Evolutionary conservation across 2,888 invertebrate species (phyloP).

Genomic region (Cheilosia soror): DNA sequence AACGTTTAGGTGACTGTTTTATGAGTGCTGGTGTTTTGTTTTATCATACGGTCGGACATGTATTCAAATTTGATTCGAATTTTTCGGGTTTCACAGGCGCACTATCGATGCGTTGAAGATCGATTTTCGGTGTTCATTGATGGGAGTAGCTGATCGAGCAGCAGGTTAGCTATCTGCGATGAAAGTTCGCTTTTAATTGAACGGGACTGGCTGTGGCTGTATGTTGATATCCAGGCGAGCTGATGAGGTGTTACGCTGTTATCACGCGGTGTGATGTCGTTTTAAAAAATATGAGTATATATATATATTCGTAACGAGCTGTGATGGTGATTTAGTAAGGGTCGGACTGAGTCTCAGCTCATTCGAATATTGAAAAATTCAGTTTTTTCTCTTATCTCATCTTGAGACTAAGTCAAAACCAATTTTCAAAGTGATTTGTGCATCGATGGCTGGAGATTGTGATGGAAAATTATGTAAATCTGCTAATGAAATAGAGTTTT

Average conservation of each 20-base stretch:
- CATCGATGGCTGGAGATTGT: background rate
- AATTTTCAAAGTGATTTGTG: constrained; percentile 50
- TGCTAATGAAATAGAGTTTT: constrained; percentile 7
- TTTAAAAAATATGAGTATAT: constrained; percentile 1
- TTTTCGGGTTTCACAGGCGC: background rate
- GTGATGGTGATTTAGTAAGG: constrained; percentile 63
- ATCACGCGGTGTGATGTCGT: constrained; percentile 47
- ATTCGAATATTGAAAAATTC: constrained; percentile 23
- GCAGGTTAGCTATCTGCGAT: constrained; percentile 65
- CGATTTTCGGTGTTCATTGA: constrained; percentile 34
- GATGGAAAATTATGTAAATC: constrained; percentile 37
- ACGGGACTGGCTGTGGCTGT: constrained; percentile 1
- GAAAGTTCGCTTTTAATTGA: constrained; percentile 59
- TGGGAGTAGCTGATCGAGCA: constrained; percentile 54
- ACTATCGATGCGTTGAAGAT: constrained; percentile 18
- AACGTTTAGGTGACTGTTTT: constrained; percentile 65
- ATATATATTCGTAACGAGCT: constrained; percentile 46
- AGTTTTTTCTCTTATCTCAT: constrained; percentile 3
- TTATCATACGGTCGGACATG: constrained; percentile 15
- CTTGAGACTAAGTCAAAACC: constrained; percentile 49
- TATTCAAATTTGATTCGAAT: constrained; percentile 33
- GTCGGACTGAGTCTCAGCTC: background rate
- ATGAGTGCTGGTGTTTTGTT: constrained; percentile 59
- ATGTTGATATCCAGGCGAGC: constrained; percentile 13
- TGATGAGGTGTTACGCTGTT: constrained; percentile 66